Percentiles rank a stretch among this genome's conserved stretches.
phyloP scores from a whole-genome alignment of 2,797 vertebrate genomes.

The Rhabdophis nuchalis region DNA sequence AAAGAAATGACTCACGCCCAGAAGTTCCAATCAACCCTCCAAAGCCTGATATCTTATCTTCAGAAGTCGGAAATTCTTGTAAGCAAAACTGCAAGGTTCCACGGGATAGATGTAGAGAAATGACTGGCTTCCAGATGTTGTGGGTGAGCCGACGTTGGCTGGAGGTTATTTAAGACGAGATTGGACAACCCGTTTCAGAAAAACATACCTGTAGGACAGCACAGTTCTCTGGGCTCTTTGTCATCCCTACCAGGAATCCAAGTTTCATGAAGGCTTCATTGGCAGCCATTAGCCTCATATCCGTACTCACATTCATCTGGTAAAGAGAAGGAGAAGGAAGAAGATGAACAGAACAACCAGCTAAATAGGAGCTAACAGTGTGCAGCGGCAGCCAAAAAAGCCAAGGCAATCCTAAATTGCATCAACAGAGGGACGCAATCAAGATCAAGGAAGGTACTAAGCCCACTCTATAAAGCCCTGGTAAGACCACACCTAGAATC shows the following conservation, averaged over 20 bases:
- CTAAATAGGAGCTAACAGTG: no score
- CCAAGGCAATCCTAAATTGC: no score
- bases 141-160: no score
- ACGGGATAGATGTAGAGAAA: neutral
- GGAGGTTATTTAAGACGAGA: no score
- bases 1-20: neutral
- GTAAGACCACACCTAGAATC: no score
- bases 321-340: neutral
- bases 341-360: neutral
- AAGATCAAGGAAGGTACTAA: no score
- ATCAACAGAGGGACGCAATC: no score
- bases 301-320: conserved; percentile 74
- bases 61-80: neutral
- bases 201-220: neutral
- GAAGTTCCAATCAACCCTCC: neutral
- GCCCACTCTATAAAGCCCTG: no score
- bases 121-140: neutral
- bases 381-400: no score
- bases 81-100: neutral
- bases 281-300: conserved; percentile 71
- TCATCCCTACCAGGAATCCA: conserved; percentile 71
- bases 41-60: neutral
- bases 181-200: neutral
- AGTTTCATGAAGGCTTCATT: conserved; percentile 72
- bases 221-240: conserved; percentile 50